Base-by-base conservation (phyloP, 2,797 vertebrate genomes). In the Sebastiscus albofasciatus region DNA sequence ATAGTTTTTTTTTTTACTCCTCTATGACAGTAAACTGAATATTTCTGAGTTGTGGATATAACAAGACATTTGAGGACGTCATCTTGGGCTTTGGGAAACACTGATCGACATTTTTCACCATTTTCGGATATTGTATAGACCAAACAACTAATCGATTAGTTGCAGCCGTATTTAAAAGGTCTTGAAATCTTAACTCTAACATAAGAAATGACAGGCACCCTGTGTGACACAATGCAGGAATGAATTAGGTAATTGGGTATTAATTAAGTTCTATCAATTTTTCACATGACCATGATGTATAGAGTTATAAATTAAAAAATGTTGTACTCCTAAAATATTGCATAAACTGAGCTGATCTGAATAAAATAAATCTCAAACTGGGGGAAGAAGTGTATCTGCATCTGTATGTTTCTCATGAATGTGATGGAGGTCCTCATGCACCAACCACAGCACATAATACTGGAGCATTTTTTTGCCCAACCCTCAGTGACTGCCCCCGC, bases 401-500 rank as follows among this genome's bases (percentile, higher is more conserved):
- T 18, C n/a, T 62, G 46, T 27, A 6, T 46, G 26, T 65, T 73
- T 49, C 13, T 58, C n/a, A 67, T 31, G 26, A 62, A 24, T 61
- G 6, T 60, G 67, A 34, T 42, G 20, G 14, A n/a, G 24, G 13
- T 18, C 22, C 1, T 42, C n/a, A 39, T 60, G 24, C 36, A 58
- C 9, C 9, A 71, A 13, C 36, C 36, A 3, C 42, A 56, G 11
- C 39, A 12, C n/a, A 14, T 64, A 27, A 77, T 36, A 36, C 16
- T 59, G 80, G 0, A 56, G 11, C 55, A n/a, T 24, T 39, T 6
- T 34, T 75, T 27, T 36, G 4, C 7, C 60, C 46, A 1, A n/a
- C 14, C 36, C 2, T n/a, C 71, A 96, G 96, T 89, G 56, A 84
- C 93, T 34, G 95, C 94, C 65, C 84, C 93, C 46, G 80, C 92